Evolutionary conservation across 2,797 vertebrate species (phyloP).

Genomic region (Chrysocyon brachyurus): DNA sequence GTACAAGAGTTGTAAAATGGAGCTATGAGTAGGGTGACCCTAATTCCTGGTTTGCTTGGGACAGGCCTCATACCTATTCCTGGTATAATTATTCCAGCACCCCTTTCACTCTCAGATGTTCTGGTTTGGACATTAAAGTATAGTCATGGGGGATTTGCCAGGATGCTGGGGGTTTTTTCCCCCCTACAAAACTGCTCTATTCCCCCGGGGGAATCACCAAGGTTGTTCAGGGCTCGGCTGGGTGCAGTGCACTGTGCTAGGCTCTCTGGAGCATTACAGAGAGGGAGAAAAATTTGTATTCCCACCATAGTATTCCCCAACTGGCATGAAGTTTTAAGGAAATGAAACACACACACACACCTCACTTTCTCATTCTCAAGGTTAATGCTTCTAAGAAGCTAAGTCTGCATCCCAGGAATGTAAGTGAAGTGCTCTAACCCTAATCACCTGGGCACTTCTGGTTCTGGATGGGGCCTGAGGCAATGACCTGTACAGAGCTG

Average conservation of each 20-base stretch:
- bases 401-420: background rate
- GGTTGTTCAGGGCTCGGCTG: background rate
- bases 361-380: conserved; percentile 4
- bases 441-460: background rate
- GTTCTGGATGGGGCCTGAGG: background rate
- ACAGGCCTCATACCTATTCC: background rate
- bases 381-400: background rate
- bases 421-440: background rate
- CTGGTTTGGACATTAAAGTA: background rate
- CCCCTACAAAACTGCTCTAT: background rate
- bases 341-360: background rate
- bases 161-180: background rate
- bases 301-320: background rate
- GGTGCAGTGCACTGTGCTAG: background rate
- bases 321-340: background rate
- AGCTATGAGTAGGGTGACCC: background rate
- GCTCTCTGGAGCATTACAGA: background rate
- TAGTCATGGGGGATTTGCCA: background rate
- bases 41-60: background rate
- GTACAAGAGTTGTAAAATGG: background rate
- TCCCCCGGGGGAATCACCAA: background rate
- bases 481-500: background rate
- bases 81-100: background rate
- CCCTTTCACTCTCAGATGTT: background rate
- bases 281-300: background rate